These are phyloP conservation scores for Pyrgilauda ruficollis DNA, from an alignment of 2,113 vertebrate genomes.

Conservation along the genomic window DNA sequence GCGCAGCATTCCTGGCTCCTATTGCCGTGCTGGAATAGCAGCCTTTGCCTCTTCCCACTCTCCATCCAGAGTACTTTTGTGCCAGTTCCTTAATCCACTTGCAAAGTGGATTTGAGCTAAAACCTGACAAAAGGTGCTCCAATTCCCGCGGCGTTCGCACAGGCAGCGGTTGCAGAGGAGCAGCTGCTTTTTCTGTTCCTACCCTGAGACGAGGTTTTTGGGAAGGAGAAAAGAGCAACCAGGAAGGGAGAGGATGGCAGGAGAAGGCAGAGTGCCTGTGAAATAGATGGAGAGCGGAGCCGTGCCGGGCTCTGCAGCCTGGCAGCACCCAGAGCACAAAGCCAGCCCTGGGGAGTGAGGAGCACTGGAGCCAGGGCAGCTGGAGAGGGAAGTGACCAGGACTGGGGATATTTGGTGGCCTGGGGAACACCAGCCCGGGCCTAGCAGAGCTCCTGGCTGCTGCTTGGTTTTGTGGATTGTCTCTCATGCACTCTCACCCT, in stretches of 20 bases:
- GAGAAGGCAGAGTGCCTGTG: not conserved
- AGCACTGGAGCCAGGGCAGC: accelerated
- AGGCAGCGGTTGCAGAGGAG: not conserved
- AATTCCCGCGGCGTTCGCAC: not conserved
- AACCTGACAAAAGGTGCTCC: constrained; percentile 49
- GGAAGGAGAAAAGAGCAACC: constrained; percentile 10
- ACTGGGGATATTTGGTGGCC: not conserved
- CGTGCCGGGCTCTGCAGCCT: not conserved
- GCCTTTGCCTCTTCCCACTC: constrained; percentile 31
- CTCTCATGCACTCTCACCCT: accelerated
- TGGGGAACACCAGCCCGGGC: not conserved
- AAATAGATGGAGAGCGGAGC: not conserved
- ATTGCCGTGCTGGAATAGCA: not conserved
- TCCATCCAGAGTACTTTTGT: constrained; percentile 33
- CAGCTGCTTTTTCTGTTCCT: not conserved
- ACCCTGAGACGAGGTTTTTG: not conserved
- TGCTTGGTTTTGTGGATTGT: not conserved
- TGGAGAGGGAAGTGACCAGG: accelerated
- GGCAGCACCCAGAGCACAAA: not conserved
- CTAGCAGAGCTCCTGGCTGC: not conserved
- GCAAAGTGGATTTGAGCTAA: constrained; percentile 41
- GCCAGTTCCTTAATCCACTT: constrained; percentile 49
- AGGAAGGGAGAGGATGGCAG: not conserved
- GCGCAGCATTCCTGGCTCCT: not conserved
- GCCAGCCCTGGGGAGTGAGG: not conserved